Base-by-base conservation (phyloP, 2,888 invertebrate genomes). In the Tiliacea aurago region DNA sequence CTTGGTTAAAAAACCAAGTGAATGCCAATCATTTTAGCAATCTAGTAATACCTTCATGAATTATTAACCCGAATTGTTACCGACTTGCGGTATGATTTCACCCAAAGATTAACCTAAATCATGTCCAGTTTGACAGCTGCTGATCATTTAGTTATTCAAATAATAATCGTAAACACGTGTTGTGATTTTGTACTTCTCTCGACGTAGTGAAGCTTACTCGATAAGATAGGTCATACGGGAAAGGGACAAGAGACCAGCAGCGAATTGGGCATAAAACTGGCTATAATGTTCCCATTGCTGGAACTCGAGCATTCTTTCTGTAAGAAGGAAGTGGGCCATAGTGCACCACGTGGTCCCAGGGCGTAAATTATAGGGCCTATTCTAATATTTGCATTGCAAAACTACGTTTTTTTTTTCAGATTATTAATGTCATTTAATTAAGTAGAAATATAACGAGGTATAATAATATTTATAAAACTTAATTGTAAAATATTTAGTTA, bases 71-170 rank as follows among this genome's bases (percentile, higher is more conserved):
- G n/a, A 55, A 13, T 18, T 6, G n/a, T n/a, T n/a, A n/a, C n/a
- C n/a, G n/a, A n/a, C n/a, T n/a, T n/a, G n/a, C 33, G 5, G 20
- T 49, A 45, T 56, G 43, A 43, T 45, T 62, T 49, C 7, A 33
- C 18, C 15, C 49, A 10, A 77, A 47, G 53, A 47, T 47, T 55
- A 43, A 64, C 64, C 76, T 64, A 18, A 23, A 61, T 73, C 73
- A 64, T 47, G 33, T 20, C 10, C 3, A 49, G 20, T 33, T 33
- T 53, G 73, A 64, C 73, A 72, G 63, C 13, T 79, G n/a, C 4
- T 33, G 6, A 23, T 63, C 20, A 62, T 56, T 49, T 20, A 49
- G 2, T 70, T 15, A 76, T 53, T 63, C 47, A 72, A 45, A 28
- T 55, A 55, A 59, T 75, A 37, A 23, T 56, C n/a, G n/a, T n/a